Conservation (phyloP, 2,113 vertebrate genomes). For the Anguilla japonica region DNA sequence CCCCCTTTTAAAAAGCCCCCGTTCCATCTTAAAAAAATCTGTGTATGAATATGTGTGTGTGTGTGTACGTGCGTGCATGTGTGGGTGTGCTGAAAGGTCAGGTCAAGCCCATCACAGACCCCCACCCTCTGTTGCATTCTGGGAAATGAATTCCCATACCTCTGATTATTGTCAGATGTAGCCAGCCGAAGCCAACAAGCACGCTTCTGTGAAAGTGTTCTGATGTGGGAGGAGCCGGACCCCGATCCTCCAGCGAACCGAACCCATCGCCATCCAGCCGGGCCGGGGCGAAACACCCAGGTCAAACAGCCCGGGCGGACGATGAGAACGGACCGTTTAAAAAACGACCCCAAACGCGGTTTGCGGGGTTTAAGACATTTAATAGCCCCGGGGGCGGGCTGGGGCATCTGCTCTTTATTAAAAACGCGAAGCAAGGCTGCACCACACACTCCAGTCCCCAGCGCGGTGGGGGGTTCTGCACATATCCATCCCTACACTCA, state of each 20-base stretch:
- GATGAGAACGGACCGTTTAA: neutral
- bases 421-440: neutral
- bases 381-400: neutral
- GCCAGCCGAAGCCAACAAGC: neutral
- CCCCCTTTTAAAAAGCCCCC: neutral
- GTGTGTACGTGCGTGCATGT: neutral
- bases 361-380: neutral
- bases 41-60: neutral
- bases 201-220: neutral
- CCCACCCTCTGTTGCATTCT: neutral
- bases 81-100: neutral
- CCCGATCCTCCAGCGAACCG: neutral
- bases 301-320: neutral
- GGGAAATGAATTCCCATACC: neutral
- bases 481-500: neutral
- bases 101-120: neutral
- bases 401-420: neutral
- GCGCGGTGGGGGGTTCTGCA: neutral
- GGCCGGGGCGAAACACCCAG: neutral
- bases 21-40: neutral
- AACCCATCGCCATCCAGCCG: neutral
- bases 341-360: neutral
- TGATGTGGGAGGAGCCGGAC: neutral
- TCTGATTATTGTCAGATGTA: slow-evolving; percentile 8
- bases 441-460: neutral